phyloP scores from a whole-genome alignment of 2,888 invertebrate species.

The Caenorhabditis panamensis region DNA sequence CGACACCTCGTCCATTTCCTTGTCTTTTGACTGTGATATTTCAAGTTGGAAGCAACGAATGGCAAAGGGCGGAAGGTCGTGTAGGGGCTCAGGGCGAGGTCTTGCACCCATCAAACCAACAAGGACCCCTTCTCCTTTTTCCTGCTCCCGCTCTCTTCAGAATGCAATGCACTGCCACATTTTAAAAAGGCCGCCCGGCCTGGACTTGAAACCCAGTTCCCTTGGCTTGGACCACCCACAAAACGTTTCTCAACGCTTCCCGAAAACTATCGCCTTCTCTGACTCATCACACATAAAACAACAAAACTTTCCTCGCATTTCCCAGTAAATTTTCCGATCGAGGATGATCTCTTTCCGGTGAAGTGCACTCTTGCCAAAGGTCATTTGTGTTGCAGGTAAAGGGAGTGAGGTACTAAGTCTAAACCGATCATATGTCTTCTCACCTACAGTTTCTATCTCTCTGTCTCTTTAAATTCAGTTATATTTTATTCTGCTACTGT shows the following conservation, averaged over 20 bases:
- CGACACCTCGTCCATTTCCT: conserved; percentile 21
- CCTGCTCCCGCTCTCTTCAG: conserved; percentile 16
- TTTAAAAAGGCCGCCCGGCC: neutral
- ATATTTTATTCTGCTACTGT: neutral
- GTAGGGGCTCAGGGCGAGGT: conserved; percentile 3
- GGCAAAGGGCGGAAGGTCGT: conserved; percentile 5
- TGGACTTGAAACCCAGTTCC: neutral
- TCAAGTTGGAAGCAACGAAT: conserved; percentile 15
- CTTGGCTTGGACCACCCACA: too few species aligned
- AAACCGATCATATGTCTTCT: conserved; percentile 14
- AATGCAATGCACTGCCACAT: conserved; percentile 24
- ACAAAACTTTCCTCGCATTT: too few species aligned
- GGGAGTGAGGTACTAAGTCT: conserved; percentile 24
- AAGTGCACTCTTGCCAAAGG: conserved; percentile 22
- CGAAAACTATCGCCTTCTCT: too few species aligned
- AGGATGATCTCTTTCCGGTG: neutral
- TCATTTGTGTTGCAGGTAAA: conserved; percentile 13
- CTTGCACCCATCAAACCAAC: conserved; percentile 26
- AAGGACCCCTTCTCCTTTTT: conserved; percentile 25
- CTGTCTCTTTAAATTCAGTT: neutral
- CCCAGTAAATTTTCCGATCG: neutral
- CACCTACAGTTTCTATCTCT: conserved; percentile 8
- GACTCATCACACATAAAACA: too few species aligned
- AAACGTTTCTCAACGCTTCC: too few species aligned
- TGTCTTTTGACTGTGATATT: conserved; percentile 31